Evolutionary conservation across 2,113 vertebrate genomes (phyloP).

Genomic region (Fukomys damarensis): DNA sequence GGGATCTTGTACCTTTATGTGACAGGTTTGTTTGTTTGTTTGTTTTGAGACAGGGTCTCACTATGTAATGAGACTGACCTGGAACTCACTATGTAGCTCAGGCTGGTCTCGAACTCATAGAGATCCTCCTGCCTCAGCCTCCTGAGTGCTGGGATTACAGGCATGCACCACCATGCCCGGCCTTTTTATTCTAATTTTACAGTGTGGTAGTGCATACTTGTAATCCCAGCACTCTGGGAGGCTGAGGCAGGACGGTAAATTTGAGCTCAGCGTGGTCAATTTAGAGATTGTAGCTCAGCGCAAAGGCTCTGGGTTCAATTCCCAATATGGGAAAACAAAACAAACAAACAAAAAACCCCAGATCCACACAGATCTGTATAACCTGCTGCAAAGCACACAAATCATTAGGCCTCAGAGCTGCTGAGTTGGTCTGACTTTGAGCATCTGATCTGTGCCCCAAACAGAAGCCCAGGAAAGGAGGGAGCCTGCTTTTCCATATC

Average conservation of each 20-base stretch:
- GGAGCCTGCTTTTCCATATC: not conserved
- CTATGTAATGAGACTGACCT: too few species aligned
- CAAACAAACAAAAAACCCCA: not conserved
- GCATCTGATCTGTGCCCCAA: not conserved
- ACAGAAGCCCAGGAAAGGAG: not conserved
- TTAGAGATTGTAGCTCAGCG: not conserved
- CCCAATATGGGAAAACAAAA: not conserved
- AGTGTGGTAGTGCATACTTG: not conserved
- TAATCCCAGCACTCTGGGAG: not conserved
- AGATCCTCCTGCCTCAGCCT: too few species aligned
- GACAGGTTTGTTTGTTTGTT: too few species aligned
- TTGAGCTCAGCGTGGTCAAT: not conserved
- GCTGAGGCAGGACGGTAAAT: not conserved
- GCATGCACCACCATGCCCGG: too few species aligned
- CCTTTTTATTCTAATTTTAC: not conserved
- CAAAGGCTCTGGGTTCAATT: not conserved
- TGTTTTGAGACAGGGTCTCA: too few species aligned
- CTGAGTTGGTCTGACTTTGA: not conserved
- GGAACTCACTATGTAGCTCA: too few species aligned
- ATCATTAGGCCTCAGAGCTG: not conserved
- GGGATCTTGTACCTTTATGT: too few species aligned
- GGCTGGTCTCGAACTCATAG: too few species aligned
- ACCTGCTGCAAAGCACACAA: not conserved
- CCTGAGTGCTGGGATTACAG: too few species aligned
- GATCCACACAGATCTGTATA: not conserved